Evolutionary conservation across 2,113 vertebrate genomes (phyloP), one percentile per base, ranked within the genome.

Genomic region (Hyperoodon ampullatus): DNA sequence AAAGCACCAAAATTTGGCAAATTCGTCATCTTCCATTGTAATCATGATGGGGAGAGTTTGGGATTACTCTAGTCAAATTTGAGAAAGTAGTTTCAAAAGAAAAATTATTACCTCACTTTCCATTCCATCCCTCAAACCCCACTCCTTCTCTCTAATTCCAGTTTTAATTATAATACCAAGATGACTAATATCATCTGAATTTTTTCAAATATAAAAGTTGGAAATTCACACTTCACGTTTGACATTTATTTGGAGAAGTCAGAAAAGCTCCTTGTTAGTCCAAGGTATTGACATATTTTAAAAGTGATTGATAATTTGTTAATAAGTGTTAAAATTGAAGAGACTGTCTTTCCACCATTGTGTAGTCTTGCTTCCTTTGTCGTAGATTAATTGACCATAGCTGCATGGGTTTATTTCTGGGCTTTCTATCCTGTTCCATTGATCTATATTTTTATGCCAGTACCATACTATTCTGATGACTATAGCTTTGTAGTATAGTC

Each of bases 171-270:
- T 26, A 78, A 24, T 44, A 78, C 55, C 18, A 42, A 92, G 96
- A 13, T 74, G 16, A 85, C n/a, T 75, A 72, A n/a, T 72, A 42
- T 13, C 14, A 68, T 63, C 44, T 93, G 44, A 77, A 42, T 33
- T 75, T 92, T 78, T 87, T 85, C 21, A 50, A 50, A 82, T 86
- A 47, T 55, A 66, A 90, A 91, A 71, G 44, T 89, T 68, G 55
- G 44, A 93, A 53, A 71, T 93, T 75, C n/a, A 78, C 8, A 16
- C 19, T 50, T 88, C 21, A 93, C 39, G 1, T 74, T 83, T 66
- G 70, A 83, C 6, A 84, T 81, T 90, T 93, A 53, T 85, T 93
- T 92, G 78, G n/a, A 74, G 58, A 89, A n/a, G 28, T 90, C 8
- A 65, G 24, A 80, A 94, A 81, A 88, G 6, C 8, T 88, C 30